phyloP scores from a whole-genome alignment of 1,140 invertebrate genomes.

The Portunus trituberculatus region DNA sequence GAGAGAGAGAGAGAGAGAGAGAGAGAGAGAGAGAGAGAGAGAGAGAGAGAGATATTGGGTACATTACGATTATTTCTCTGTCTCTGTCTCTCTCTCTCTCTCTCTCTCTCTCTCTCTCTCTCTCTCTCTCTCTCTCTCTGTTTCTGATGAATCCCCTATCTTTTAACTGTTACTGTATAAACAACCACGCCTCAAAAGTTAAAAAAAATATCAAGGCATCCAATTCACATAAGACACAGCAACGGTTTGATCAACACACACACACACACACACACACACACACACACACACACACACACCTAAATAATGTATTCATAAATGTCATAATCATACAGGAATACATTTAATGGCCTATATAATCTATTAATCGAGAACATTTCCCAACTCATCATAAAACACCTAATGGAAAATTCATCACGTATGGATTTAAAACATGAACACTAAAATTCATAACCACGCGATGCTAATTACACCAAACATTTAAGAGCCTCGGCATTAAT shows the following conservation, averaged over 20 bases:
- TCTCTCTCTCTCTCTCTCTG: slow-evolving; percentile 19
- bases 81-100: slow-evolving; percentile 19
- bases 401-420: too few relatives aligned
- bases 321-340: neutral
- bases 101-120: slow-evolving; percentile 29
- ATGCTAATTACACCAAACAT: too few relatives aligned
- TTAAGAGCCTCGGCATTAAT: too few relatives aligned
- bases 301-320: neutral
- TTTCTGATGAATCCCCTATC: neutral
- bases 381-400: too few relatives aligned
- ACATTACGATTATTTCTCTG: neutral
- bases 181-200: neutral
- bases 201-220: neutral
- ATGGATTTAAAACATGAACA: too few relatives aligned
- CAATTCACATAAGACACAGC: neutral
- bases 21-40: neutral
- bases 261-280: neutral
- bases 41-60: neutral
- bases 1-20: neutral
- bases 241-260: neutral
- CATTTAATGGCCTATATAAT: too few relatives aligned
- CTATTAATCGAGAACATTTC: too few relatives aligned
- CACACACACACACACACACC: neutral
- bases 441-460: too few relatives aligned
- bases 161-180: neutral